Conservation (phyloP, 2,797 vertebrate genomes). For the Hafferia zeledoni region DNA sequence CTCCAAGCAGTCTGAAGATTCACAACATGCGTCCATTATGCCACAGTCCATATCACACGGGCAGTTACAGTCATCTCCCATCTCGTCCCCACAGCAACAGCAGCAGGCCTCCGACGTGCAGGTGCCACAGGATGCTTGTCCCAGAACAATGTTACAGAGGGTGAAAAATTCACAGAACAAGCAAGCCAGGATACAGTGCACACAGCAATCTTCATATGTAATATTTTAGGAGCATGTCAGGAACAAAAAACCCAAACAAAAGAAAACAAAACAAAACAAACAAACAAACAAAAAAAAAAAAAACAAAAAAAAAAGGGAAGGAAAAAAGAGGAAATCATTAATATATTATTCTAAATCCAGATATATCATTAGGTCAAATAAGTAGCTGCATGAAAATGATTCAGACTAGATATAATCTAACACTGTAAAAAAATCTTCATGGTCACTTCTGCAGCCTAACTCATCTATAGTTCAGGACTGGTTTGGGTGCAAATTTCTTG, state of each 20-base stretch:
- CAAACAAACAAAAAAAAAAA: background rate
- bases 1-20: slow-evolving; percentile 97
- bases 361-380: background rate
- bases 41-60: slow-evolving; percentile 97
- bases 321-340: background rate
- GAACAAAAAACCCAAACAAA: background rate
- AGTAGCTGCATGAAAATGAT: background rate
- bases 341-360: background rate
- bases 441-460: background rate
- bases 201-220: slow-evolving; percentile 88
- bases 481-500: background rate
- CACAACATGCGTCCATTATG: slow-evolving; percentile 97
- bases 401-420: background rate
- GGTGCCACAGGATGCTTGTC: slow-evolving; percentile 91
- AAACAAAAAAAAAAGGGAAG: background rate
- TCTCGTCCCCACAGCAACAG: slow-evolving; percentile 89
- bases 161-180: slow-evolving; percentile 97
- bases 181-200: slow-evolving; percentile 98
- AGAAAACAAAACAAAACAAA: background rate
- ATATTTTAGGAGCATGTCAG: background rate
- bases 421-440: background rate
- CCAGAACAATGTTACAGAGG: slow-evolving; percentile 94
- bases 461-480: background rate
- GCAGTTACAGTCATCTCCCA: slow-evolving; percentile 95
- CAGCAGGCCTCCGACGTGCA: slow-evolving; percentile 92